A percentile compares a stretch with the other conserved stretches of the same genome.
These are phyloP conservation scores for Saxidomus purpurata DNA, from an alignment of 1,140 invertebrate species.

Conservation along the genomic window DNA sequence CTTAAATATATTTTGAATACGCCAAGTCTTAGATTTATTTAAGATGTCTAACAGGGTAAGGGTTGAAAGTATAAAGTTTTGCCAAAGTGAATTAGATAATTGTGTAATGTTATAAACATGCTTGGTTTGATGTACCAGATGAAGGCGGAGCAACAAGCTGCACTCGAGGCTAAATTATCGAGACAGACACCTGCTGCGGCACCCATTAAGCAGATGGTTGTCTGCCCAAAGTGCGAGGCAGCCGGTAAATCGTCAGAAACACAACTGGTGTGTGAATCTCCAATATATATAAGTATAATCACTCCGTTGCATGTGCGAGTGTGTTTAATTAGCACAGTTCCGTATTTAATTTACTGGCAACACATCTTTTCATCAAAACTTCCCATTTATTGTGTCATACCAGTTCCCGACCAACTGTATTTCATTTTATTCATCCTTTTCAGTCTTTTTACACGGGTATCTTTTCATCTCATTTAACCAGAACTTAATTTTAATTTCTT, in stretches of 20 bases:
- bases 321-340: conserved; percentile 14
- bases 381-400: background rate
- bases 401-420: background rate
- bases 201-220: background rate
- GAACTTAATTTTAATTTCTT: too few relatives aligned
- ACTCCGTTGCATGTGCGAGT: conserved; percentile 7
- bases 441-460: too few relatives aligned
- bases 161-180: conserved; percentile 45
- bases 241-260: background rate
- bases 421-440: too few relatives aligned
- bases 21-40: too few relatives aligned
- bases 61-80: too few relatives aligned
- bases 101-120: too few relatives aligned
- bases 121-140: conserved; percentile 34
- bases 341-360: background rate
- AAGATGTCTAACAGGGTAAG: too few relatives aligned
- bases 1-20: too few relatives aligned
- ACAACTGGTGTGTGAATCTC: conserved; percentile 34
- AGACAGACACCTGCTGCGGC: background rate
- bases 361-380: background rate
- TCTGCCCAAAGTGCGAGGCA: conserved; percentile 58
- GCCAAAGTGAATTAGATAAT: too few relatives aligned
- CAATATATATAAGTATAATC: background rate
- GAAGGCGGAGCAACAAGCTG: conserved; percentile 27
- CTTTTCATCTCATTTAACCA: too few relatives aligned